Percentiles rank a stretch among this genome's conserved stretches.
Conservation (phyloP, 2,888 invertebrate genomes). For the Rhaphigaster nebulosa region DNA sequence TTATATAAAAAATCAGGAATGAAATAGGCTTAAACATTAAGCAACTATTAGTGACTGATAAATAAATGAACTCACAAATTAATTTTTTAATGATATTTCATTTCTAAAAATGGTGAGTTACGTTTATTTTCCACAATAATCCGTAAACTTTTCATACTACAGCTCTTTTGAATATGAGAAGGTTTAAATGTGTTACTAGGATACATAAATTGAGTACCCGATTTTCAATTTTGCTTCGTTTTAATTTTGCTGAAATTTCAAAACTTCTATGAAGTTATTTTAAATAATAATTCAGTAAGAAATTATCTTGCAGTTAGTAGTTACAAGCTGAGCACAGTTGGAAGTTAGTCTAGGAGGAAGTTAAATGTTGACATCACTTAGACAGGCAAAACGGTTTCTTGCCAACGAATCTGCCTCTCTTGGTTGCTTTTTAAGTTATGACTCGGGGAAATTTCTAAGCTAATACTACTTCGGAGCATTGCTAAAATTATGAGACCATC, state of each 20-base stretch:
- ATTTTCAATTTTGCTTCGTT: background rate
- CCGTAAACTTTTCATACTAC: too few relatives aligned
- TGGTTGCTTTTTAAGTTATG: background rate
- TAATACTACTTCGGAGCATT: background rate
- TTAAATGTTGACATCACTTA: conserved; percentile 1
- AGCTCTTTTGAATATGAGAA: too few relatives aligned
- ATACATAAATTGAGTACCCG: background rate
- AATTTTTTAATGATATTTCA: too few relatives aligned
- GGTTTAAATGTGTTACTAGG: too few relatives aligned
- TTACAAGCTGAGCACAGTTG: background rate
- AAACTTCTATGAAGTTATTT: background rate
- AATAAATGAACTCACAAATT: too few relatives aligned
- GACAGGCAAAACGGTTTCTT: background rate
- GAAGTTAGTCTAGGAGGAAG: background rate
- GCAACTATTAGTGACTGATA: too few relatives aligned
- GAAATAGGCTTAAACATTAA: too few relatives aligned
- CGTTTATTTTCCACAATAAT: too few relatives aligned
- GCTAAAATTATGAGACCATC: background rate
- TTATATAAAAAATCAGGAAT: too few relatives aligned
- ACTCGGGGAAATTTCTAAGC: background rate
- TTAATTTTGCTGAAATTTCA: background rate
- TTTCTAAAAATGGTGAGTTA: too few relatives aligned
- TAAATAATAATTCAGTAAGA: background rate
- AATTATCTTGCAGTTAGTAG: background rate
- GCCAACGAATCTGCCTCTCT: background rate